Conservation (phyloP, 1,140 invertebrate genomes). For the Drosophila littoralis region DNA sequence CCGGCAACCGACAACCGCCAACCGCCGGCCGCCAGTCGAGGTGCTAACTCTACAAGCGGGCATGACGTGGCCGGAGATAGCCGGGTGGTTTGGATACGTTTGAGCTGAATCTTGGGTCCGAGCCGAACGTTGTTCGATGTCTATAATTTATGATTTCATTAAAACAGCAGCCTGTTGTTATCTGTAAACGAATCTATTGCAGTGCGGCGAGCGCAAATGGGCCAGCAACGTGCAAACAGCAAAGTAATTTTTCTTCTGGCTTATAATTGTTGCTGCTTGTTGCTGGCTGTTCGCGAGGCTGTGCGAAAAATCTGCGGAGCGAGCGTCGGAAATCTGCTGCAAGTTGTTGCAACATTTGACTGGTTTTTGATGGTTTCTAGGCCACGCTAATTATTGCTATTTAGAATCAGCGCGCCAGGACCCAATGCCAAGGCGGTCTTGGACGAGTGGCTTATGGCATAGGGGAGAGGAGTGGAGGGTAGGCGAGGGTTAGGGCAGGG, state of each 20-base stretch:
- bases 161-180: conserved; percentile 81
- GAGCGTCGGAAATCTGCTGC: conserved; percentile 4
- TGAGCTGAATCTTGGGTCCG: background rate
- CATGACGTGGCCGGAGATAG: conserved; percentile 62
- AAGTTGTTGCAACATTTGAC: conserved; percentile 47
- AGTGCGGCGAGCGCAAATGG: conserved; percentile 49
- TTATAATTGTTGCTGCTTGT: conserved; percentile 67
- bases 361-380: conserved; percentile 77
- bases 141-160: conserved; percentile 83
- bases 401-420: conserved; percentile 64
- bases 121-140: conserved; percentile 58
- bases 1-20: conserved; percentile 45
- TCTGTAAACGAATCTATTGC: conserved; percentile 74
- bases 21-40: conserved; percentile 49
- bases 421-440: conserved; percentile 29
- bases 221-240: conserved; percentile 79
- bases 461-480: conserved; percentile 2
- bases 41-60: conserved; percentile 76
- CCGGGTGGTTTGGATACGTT: background rate
- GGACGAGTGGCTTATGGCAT: background rate
- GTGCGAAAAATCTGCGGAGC: conserved; percentile 66
- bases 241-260: conserved; percentile 75
- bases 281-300: conserved; percentile 23
- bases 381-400: conserved; percentile 83
- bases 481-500: background rate